Evolutionary conservation across 2,888 invertebrate species (phyloP).

Genomic region (Dasypogon diadema): DNA sequence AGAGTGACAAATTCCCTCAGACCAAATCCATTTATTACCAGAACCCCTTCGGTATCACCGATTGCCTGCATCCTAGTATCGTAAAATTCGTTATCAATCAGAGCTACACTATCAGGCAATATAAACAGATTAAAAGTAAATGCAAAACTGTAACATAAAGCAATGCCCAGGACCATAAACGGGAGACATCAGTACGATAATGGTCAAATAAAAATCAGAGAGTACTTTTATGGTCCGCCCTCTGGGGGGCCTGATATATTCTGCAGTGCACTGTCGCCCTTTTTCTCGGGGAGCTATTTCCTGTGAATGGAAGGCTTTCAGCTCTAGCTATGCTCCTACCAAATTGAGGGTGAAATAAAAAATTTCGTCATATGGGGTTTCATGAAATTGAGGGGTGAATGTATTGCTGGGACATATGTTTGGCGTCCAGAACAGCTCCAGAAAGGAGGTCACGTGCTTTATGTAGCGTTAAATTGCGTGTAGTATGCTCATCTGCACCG

Average conservation of each 20-base stretch:
- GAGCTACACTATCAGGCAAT: slow-evolving; percentile 21
- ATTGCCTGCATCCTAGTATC: not conserved
- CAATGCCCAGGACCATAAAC: slow-evolving; percentile 17
- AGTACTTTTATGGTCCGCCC: slow-evolving; percentile 37
- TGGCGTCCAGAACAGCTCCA: slow-evolving; percentile 24
- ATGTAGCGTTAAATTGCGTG: slow-evolving; percentile 56
- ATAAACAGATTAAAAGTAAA: slow-evolving; percentile 45
- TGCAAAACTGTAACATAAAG: slow-evolving; percentile 49
- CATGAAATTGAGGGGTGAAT: slow-evolving; percentile 36
- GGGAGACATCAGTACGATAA: slow-evolving; percentile 40
- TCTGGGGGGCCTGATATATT: not conserved
- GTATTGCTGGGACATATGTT: slow-evolving; percentile 26
- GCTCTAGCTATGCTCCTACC: slow-evolving; percentile 22
- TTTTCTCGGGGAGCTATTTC: slow-evolving; percentile 26
- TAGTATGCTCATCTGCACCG: slow-evolving; percentile 44
- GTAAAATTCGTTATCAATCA: slow-evolving; percentile 13
- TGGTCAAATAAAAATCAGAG: slow-evolving; percentile 48
- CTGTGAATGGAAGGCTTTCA: slow-evolving; percentile 36
- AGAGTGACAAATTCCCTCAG: too few species aligned
- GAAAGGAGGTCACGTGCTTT: slow-evolving; percentile 51
- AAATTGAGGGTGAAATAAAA: slow-evolving; percentile 51
- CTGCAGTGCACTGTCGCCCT: slow-evolving; percentile 11
- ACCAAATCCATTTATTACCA: too few species aligned
- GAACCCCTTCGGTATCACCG: too few species aligned
- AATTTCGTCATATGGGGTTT: slow-evolving; percentile 48